phyloP scores from a whole-genome alignment of 2,888 invertebrate genomes.

The Dimorphilus gyrociliatus region DNA sequence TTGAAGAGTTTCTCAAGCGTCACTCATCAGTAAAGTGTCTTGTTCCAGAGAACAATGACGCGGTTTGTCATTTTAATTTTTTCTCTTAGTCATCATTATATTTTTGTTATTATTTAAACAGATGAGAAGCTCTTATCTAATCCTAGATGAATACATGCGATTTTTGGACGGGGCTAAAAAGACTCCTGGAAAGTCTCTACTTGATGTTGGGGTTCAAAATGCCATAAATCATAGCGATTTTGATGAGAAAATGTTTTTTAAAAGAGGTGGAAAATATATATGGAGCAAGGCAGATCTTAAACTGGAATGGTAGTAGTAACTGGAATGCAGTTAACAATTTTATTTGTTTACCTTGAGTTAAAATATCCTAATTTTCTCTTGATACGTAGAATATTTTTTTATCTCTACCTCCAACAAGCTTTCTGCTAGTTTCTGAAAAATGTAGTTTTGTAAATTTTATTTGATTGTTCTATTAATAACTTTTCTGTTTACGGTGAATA shows the following conservation, averaged over 20 bases:
- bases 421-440: no score
- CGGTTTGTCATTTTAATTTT: slow-evolving; percentile 8
- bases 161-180: slow-evolving; percentile 41
- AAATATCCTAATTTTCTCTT: no score
- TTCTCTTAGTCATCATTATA: no score
- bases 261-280: slow-evolving; percentile 41
- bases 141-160: slow-evolving; percentile 44
- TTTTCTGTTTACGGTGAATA: no score
- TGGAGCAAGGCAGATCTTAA: slow-evolving; percentile 37
- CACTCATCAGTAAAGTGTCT: slow-evolving; percentile 36
- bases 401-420: no score
- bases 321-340: no score
- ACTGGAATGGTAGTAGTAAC: slow-evolving; percentile 14
- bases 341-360: no score
- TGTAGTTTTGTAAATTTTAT: no score
- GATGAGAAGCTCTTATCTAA: slow-evolving; percentile 43
- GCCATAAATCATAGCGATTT: slow-evolving; percentile 41
- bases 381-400: no score
- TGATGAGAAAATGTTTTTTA: slow-evolving; percentile 41
- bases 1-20: slow-evolving; percentile 38
- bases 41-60: slow-evolving; percentile 41
- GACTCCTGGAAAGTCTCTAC: slow-evolving; percentile 39
- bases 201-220: slow-evolving; percentile 40
- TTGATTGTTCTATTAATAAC: no score
- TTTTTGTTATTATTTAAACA: no score